A percentile compares a stretch with the other conserved stretches of the same genome.
phyloP scores from a whole-genome alignment of 2,888 invertebrate species.

The Coecobrya sp. region DNA sequence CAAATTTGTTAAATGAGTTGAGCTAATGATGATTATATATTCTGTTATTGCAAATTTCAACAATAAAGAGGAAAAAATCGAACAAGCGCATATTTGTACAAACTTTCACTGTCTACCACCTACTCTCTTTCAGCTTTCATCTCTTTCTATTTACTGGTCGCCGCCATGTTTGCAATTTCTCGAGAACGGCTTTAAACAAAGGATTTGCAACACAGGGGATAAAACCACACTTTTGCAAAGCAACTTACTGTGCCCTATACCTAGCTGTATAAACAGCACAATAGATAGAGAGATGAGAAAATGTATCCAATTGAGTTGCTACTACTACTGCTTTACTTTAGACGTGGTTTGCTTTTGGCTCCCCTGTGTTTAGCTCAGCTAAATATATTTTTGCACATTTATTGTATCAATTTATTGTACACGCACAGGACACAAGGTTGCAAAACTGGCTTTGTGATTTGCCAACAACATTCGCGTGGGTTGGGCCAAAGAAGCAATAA shows the following conservation, averaged over 20 bases:
- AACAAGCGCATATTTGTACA: too few species aligned
- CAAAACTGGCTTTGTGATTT: slow-evolving; percentile 51
- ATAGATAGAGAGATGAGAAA: not conserved
- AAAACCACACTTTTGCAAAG: not conserved
- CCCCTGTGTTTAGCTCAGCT: not conserved
- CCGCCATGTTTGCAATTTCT: slow-evolving; percentile 61
- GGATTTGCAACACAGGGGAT: slow-evolving; percentile 27
- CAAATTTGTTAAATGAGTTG: too few species aligned
- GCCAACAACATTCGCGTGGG: not conserved
- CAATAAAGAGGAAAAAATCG: too few species aligned
- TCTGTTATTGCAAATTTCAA: too few species aligned
- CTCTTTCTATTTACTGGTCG: not conserved
- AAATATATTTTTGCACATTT: not conserved
- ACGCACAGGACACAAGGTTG: not conserved
- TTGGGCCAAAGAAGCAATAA: slow-evolving; percentile 35
- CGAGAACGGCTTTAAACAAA: slow-evolving; percentile 3
- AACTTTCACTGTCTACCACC: not conserved
- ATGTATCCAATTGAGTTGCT: not conserved
- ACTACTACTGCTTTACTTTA: not conserved
- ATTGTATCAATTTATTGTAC: not conserved
- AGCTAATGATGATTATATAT: too few species aligned
- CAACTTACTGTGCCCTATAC: not conserved
- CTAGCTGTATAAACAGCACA: too few species aligned
- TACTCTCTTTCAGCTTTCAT: not conserved
- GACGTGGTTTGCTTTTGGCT: not conserved